Base-by-base conservation (phyloP, 35 echinoderm and acorn worm species). In the Heliocidaris tuberculata region DNA sequence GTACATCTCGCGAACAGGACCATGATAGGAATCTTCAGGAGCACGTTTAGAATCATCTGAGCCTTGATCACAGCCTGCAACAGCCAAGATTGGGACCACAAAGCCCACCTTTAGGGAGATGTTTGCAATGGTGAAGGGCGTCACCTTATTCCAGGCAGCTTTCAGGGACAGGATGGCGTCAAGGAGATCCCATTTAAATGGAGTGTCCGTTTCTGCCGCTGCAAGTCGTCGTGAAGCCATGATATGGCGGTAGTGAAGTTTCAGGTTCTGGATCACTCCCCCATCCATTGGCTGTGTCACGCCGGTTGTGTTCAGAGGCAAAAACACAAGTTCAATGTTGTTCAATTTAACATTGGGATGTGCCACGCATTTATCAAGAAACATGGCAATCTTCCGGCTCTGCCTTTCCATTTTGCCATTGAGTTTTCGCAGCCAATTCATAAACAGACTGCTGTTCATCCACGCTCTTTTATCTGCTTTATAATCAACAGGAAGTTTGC, bases 231-330 rank as follows among this genome's bases (percentile, higher is more conserved):
- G 87, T 10, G 88, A 49, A 11, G 95, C 88, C 16, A 95, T 29
- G 32, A 61, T 95, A 50, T 92, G 50, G 50, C 95, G 95, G 31
- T 96, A 93, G 47, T 96, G 90, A 17, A 71, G 13, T 85, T 42
- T 42, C 35, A 42, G 35, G 35, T 42, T 42, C 35, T 42, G 35
- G 35, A 42, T 42, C 35, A 42, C 88, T 16, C 95, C 92, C 2
- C 48, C 91, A 90, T 96, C 90, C 95, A 93, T 96, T 17, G 95
- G 95, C 49, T 96, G 95, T 70, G 95, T 94, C 32, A 85, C 52
- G 6, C 60, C 86, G 31, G 92, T 96, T 24, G 95, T 96, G 48
- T 96, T 96, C 47, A 92, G 91, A 7, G 95, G 92, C 10, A 93
- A 47, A 86, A 94, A 96, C 24, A 96, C 92, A 5, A 96, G 92